Evolutionary conservation across 2,797 vertebrate genomes (phyloP).

Genomic region (Rhynchonycteris naso): DNA sequence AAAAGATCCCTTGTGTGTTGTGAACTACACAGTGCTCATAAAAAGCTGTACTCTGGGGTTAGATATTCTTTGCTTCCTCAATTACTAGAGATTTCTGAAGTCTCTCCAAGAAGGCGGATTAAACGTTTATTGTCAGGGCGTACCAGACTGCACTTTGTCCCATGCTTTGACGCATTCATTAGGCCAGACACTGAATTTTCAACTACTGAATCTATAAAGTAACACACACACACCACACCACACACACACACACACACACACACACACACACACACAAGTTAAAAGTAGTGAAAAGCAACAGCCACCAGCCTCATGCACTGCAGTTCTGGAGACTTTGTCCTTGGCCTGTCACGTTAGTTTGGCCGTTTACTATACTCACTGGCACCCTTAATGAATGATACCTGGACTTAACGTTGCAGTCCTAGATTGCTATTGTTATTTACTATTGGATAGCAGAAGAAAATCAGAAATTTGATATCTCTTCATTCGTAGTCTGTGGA

Average conservation of each 20-base stretch:
- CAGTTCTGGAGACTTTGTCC: constrained; percentile 52
- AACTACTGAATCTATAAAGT: constrained; percentile 52
- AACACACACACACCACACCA: no score
- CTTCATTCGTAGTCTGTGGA: neutral
- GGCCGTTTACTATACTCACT: neutral
- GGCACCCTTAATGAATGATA: neutral
- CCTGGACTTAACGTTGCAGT: neutral
- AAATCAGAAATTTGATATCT: constrained; percentile 65
- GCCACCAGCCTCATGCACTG: neutral
- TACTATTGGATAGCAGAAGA: constrained; percentile 78
- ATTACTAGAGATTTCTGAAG: constrained; percentile 82
- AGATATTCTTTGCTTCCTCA: constrained; percentile 83
- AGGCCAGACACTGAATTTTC: constrained; percentile 68
- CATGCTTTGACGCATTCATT: constrained; percentile 70
- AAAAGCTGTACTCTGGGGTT: constrained; percentile 81
- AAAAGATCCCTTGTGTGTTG: constrained; percentile 82
- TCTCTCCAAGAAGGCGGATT: constrained; percentile 78
- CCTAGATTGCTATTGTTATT: constrained; percentile 46
- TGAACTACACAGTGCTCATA: constrained; percentile 82
- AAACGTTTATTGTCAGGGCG: constrained; percentile 80
- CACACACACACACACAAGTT: neutral
- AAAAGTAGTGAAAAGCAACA: neutral
- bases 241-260: neutral
- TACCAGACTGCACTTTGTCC: constrained; percentile 54
- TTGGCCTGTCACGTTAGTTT: constrained; percentile 72